Conservation (phyloP, 2,113 vertebrate genomes). For the Scomber japonicus region DNA sequence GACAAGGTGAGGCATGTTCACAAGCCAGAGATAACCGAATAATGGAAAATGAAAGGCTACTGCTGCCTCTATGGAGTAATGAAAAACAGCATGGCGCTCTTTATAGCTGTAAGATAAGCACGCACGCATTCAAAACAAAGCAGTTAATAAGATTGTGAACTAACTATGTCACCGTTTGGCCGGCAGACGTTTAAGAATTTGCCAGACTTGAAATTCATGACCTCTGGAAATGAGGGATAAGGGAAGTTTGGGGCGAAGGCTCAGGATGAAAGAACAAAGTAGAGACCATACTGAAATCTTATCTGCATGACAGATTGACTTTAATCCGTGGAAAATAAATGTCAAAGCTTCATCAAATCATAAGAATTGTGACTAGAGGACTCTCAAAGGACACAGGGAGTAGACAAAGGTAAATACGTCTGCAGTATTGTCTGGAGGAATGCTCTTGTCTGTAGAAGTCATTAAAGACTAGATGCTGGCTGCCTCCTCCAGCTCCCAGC, state of each 20-base stretch:
- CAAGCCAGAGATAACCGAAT: not conserved
- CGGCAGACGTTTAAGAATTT: conserved; percentile 8
- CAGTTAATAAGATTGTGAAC: conserved; percentile 25
- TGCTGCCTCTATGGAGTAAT: not conserved
- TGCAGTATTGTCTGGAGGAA: conserved; percentile 61
- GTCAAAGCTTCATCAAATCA: conserved; percentile 78
- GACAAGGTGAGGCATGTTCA: conserved; percentile 89
- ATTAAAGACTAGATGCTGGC: conserved; percentile 60
- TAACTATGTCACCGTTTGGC: conserved; percentile 32
- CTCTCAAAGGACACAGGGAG: not conserved
- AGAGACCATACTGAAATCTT: conserved; percentile 14
- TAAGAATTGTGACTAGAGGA: conserved; percentile 7
- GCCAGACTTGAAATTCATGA: conserved; percentile 23
- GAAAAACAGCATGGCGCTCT: conserved; percentile 15
- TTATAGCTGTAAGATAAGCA: conserved; percentile 1
- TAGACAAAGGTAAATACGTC: conserved; percentile 29
- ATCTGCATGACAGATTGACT: conserved; percentile 20
- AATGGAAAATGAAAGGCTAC: not conserved
- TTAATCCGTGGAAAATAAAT: not conserved
- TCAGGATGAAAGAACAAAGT: conserved; percentile 14
- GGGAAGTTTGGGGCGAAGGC: not conserved
- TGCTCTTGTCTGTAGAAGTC: conserved; percentile 71
- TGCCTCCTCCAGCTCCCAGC: conserved; percentile 43
- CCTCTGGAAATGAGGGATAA: conserved; percentile 14
- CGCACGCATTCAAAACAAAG: not conserved